Percentiles rank a stretch among this genome's conserved stretches.
phyloP scores from a whole-genome alignment of 1,140 invertebrate species.

The Drosophila virilis region DNA sequence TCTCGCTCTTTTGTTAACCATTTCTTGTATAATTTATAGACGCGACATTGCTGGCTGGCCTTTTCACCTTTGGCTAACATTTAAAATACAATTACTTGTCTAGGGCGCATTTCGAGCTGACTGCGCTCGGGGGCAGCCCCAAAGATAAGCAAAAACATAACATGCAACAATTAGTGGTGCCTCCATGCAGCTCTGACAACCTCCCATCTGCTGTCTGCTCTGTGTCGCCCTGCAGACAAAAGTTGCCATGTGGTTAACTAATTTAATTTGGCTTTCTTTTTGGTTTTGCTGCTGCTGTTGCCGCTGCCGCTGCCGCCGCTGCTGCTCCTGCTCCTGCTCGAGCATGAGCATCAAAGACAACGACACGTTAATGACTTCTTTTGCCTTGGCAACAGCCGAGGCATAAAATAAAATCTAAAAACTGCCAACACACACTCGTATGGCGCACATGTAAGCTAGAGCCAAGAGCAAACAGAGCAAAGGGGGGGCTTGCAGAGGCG shows the following conservation, averaged over 20 bases:
- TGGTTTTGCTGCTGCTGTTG: conserved; percentile 18
- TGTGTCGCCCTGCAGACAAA: conserved; percentile 58
- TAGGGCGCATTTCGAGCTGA: conserved; percentile 53
- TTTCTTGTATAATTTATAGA: conserved; percentile 81
- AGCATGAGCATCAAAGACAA: conserved; percentile 75
- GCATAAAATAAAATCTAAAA: conserved; percentile 80
- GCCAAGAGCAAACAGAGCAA: conserved; percentile 12
- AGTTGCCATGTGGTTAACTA: conserved; percentile 83
- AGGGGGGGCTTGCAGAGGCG: background rate
- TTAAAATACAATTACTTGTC: conserved; percentile 79
- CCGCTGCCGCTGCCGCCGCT: background rate
- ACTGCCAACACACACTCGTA: conserved; percentile 53
- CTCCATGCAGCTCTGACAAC: conserved; percentile 16
- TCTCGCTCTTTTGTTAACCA: conserved; percentile 31
- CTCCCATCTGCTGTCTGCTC: conserved; percentile 4
- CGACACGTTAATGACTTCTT: conserved; percentile 83
- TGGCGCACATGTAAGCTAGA: conserved; percentile 52
- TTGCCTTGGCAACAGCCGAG: conserved; percentile 71
- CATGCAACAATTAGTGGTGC: conserved; percentile 81
- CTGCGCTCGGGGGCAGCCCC: conserved; percentile 40
- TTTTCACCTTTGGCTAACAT: conserved; percentile 71
- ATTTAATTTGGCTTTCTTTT: conserved; percentile 81
- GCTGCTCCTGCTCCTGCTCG: conserved; percentile 14
- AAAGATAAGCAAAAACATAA: conserved; percentile 80
- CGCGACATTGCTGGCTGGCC: conserved; percentile 60